These are phyloP conservation scores for Fragum sueziense DNA, from an alignment of 2,888 invertebrate species.

Conservation along the genomic window DNA sequence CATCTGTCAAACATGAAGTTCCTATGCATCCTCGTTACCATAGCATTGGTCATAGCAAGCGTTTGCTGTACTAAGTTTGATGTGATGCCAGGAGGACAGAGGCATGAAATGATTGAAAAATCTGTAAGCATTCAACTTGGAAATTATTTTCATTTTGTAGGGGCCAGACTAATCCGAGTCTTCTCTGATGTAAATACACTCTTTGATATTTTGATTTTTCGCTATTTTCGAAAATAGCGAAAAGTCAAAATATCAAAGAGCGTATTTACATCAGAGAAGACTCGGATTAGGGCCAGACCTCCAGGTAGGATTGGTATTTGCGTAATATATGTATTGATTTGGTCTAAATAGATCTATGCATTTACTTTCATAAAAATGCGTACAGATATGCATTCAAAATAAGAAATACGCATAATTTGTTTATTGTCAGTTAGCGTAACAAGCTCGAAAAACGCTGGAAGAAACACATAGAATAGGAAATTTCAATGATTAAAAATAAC, in stretches of 20 bases:
- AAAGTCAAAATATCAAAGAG: no score
- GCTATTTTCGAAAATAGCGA: no score
- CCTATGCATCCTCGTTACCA: neutral
- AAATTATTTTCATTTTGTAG: neutral
- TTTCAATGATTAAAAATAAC: no score
- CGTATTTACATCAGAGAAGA: no score
- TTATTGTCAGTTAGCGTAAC: no score
- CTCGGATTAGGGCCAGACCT: neutral
- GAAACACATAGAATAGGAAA: no score
- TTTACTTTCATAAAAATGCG: neutral
- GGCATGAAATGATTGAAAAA: neutral
- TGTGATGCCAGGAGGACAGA: conserved; percentile 8
- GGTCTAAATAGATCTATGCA: neutral
- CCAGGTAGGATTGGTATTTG: neutral
- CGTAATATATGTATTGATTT: neutral
- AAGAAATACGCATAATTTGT: neutral
- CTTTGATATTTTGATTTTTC: no score
- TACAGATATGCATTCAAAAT: no score
- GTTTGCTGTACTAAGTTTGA: neutral
- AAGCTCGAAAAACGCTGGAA: no score
- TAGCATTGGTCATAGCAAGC: neutral
- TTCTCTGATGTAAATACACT: no score
- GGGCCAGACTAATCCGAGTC: no score
- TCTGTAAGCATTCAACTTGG: neutral
- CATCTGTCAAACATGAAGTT: neutral